phyloP scores from a whole-genome alignment of 2,888 invertebrate species.

The Trichopoda pennipes region DNA sequence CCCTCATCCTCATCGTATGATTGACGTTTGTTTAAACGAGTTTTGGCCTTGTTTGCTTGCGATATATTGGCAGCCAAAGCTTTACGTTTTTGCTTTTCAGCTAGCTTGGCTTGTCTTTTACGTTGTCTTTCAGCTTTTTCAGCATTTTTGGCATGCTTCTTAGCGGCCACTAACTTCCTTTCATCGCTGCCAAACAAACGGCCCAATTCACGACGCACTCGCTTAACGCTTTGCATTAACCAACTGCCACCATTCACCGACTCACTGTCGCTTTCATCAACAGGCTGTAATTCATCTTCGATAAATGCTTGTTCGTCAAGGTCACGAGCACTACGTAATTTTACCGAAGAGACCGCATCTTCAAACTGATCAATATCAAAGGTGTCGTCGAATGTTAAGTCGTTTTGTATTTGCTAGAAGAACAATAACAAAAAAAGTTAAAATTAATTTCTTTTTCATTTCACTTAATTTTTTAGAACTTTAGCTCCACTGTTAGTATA shows the following conservation, averaged over 20 bases:
- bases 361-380: slow-evolving; percentile 72
- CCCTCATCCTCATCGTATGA: slow-evolving; percentile 71
- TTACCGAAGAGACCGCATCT: slow-evolving; percentile 51
- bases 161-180: slow-evolving; percentile 38
- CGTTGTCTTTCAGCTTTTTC: slow-evolving; percentile 24
- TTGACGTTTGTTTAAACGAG: slow-evolving; percentile 66
- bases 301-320: slow-evolving; percentile 73
- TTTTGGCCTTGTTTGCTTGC: slow-evolving; percentile 28
- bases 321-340: slow-evolving; percentile 71
- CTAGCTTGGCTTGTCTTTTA: slow-evolving; percentile 36
- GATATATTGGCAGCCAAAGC: slow-evolving; percentile 15
- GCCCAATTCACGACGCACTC: slow-evolving; percentile 77
- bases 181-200: slow-evolving; percentile 74
- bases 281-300: slow-evolving; percentile 74
- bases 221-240: slow-evolving; percentile 75
- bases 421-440: not conserved
- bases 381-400: slow-evolving; percentile 74
- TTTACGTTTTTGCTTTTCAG: slow-evolving; percentile 43
- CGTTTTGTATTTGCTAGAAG: slow-evolving; percentile 71
- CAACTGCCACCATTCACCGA: slow-evolving; percentile 72
- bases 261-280: slow-evolving; percentile 63
- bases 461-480: not conserved
- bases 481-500: not conserved
- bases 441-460: not conserved
- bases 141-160: slow-evolving; percentile 48